Evolutionary conservation across 2,113 vertebrate species (phyloP).

Genomic region (Phyllostomus discolor): DNA sequence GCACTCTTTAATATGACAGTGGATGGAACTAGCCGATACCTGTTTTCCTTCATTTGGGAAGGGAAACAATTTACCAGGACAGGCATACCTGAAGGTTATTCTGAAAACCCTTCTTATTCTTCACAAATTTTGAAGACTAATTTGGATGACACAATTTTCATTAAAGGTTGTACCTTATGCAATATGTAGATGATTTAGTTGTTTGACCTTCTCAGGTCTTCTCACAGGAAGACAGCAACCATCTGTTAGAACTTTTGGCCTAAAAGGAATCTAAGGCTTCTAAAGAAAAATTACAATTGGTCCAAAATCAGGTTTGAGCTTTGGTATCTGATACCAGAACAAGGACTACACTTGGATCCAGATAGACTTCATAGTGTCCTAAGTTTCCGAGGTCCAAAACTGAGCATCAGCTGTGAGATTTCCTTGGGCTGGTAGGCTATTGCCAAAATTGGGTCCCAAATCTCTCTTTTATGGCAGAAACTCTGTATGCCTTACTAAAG

Average conservation of each 20-base stretch:
- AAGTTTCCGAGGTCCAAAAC: neutral
- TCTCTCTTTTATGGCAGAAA: neutral
- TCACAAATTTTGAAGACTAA: too few species aligned
- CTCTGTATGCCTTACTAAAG: neutral
- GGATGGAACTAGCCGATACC: too few species aligned
- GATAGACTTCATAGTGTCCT: neutral
- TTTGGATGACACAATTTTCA: too few species aligned
- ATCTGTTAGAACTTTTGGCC: neutral
- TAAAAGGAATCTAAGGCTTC: neutral
- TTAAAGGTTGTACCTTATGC: too few species aligned
- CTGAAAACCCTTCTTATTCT: too few species aligned
- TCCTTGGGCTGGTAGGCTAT: neutral
- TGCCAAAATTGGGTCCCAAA: neutral
- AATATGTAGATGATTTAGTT: neutral
- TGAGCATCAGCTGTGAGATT: neutral
- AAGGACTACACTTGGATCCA: neutral
- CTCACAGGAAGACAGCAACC: neutral
- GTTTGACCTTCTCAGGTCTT: neutral
- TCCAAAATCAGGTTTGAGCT: neutral
- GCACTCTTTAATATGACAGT: too few species aligned
- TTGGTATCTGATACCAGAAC: neutral
- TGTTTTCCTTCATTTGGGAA: too few species aligned
- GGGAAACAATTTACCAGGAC: too few species aligned
- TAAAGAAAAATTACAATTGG: neutral
- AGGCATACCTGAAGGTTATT: too few species aligned